Evolutionary conservation across 2,888 invertebrate species (phyloP), one percentile per base, ranked within the genome.

Genomic region (Uloborus plumipes): DNA sequence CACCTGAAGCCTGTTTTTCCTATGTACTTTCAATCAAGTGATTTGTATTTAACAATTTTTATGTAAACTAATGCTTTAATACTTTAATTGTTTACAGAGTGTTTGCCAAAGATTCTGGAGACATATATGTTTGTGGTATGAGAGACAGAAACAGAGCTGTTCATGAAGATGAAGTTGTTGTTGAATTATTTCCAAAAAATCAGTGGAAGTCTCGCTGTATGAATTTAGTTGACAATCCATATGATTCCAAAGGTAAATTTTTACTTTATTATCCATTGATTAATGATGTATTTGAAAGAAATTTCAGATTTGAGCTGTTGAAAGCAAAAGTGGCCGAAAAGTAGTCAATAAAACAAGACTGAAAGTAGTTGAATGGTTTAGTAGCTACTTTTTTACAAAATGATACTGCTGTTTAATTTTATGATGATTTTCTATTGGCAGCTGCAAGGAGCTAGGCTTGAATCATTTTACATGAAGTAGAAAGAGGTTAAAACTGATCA

Each of bases 101-200:
- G n/a, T 61, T 72, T 22, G 2, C 74, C 26, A 84, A 59, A 59
- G 74, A 87, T 47, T 85, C 76, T 65, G 84, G 86, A 4, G 89
- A 90, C 84, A 86, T 89, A 72, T 85, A 88, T 47, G 87, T 90
- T 14, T 58, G 62, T 51, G 87, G 87, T 7, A 74, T 87, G 71
- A 86, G 85, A 47, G 87, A 88, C 82, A 84, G 89, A 61, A 89
- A 89, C 85, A 86, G 89, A 62, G 89, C 89, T 4, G 85, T 89
- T 55, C 88, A 89, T 81, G 88, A 88, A 2, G 89, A 89, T 85
- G 85, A 87, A 18, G 89, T 90, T 2, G 88, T 87, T 15, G 87
- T 89, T 9, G 81, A 86, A 69, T 18, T 88, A 16, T 74, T 87
- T 50, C 86, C 86, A 7, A 85, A 86, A 74, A 81, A 85, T 61